Base-by-base conservation (phyloP, 2,113 vertebrate species). In the Pluvianellus socialis region DNA sequence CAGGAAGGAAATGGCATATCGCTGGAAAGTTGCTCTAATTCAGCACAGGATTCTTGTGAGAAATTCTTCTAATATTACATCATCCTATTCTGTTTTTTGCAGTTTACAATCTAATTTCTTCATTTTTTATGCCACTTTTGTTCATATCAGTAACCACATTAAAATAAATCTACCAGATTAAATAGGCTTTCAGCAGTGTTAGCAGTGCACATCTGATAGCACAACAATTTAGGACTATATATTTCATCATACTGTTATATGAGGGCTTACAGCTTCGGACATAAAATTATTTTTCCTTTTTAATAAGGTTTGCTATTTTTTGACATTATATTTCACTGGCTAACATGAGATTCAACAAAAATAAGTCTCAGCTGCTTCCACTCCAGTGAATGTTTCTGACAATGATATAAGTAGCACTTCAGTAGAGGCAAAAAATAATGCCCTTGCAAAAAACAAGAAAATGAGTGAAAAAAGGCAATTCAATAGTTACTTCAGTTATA, bases 41-140 rank as follows among this genome's bases (percentile, higher is more conserved):
- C 95, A 97, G 94, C 95, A 95, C 91, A 96, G 96, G 94, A 96
- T 81, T 92, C 93, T 97, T 96, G 94, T 96, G 95, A 97, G 94
- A 96, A 96, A 94, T 91, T 96, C 90, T 96, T 97, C 86, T 96
- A 96, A 96, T 96, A 95, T 96, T 96, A 91, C 91, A 82, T 91
- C 91, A 96, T 92, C 77, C 84, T 92, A 44, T 79, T 89, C 52
- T 91, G 86, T 73, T 96, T 92, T 94, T 88, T 79, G 72, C 89
- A 95, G 76, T 94, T 94, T 94, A 61, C 81, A 85, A 65, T 95
- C 83, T 94, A 83, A 86, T 92, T 94, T 95, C 58, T 58, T 88
- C 82, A 88, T 96, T 90, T 93, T 94, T 90, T 88, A 62, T 71
- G 18, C 84, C 95, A 85, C 80, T 79, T 95, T 63, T 91, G 81